Evolutionary conservation across 2,888 invertebrate genomes (phyloP), one percentile per base, ranked within the genome.

Genomic region (Chrysina gloriosa): DNA sequence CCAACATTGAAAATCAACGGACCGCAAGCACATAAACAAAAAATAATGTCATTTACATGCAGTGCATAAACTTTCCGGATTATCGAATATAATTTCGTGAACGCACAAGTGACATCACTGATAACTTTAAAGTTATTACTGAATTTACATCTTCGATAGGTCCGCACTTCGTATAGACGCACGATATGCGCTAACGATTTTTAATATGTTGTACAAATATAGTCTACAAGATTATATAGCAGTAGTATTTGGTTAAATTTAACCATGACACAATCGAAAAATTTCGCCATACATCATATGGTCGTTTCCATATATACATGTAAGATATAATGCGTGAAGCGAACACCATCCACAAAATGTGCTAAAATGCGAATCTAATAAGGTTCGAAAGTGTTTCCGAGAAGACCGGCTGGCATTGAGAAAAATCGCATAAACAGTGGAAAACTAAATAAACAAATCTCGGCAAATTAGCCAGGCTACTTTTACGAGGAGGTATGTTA

Each of bases 201-300:
- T 61, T 61, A 61, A 61, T 61, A 61, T 42, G 42, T 42, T 42
- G 16, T 42, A 61, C 58, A 61, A 61, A 61, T 61, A 61, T 61
- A 61, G 58, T 61, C 27, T 45, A 42, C 9, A 36, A 42, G 42
- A 61, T 50, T 50, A 50, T 50, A 50, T 50, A 42, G 31, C 19
- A 61, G 36, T 25, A 16, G 14, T 61, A 42, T 61, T 61, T 25
- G 58, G 58, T 61, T 42, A 61, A 61, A 61, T 61, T 61, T 42
- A 61, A 61, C 42, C 36, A 29, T 61, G 58, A 61, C 58, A 61
- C 58, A 61, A 61, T 27, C 42, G 23, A 61, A 61, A 52, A 61
- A 61, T 61, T 61, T 61, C 42, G 19, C 42, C 58, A 61, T 56
- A 42, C 19, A 61, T 34, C 31, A 9, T 39, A 21, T n/a, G 14